Evolutionary conservation across 2,888 invertebrate genomes (phyloP), one percentile per base, ranked within the genome.

Genomic region (Sinohyriopsis cumingii): DNA sequence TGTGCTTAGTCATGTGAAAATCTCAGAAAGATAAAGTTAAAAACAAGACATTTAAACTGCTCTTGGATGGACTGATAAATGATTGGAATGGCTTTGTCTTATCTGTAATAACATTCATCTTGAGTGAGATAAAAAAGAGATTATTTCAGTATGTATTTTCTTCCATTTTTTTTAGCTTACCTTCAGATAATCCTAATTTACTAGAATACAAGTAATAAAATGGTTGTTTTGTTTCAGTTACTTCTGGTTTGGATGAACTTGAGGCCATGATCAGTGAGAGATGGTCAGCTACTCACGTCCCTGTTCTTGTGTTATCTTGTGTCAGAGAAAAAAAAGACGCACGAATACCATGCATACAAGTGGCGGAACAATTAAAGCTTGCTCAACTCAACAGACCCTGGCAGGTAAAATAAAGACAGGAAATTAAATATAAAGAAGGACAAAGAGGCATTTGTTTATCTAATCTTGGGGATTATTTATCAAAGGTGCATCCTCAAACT

Each of bases 271-370:
- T 87, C 18, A 82, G 79, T 72, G 88, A 88, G 69, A 66, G 82
- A 56, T 87, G 86, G 84, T 82, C 86, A 59, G 77, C 82, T 19
- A 85, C 83, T n/a, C 80, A 84, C 69, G 81, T 85, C n/a, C 89
- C 89, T 12, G 80, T 89, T 0, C 68, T 88, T 33, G 83, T 89
- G 5, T 65, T 89, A 64, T 82, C 87, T 19, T 87, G 86, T 75
- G 70, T 82, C 5, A 73, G 75, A 53, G 76, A 81, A 54, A 33
- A 64, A 9, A 68, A 61, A 12, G 62, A 61, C 54, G 65, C 73
- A 5, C 72, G 84, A 63, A 67, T 84, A 54, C 81, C 88, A 3
- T 86, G 87, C 59, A 76, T 83, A 67, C 79, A 86, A 7, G 72
- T 89, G 24, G 84, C 85, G 22, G 72, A 79, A 54, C 63, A 70